Base-by-base conservation (phyloP, 2,888 invertebrate genomes). In the Drosophila mayaguana region DNA sequence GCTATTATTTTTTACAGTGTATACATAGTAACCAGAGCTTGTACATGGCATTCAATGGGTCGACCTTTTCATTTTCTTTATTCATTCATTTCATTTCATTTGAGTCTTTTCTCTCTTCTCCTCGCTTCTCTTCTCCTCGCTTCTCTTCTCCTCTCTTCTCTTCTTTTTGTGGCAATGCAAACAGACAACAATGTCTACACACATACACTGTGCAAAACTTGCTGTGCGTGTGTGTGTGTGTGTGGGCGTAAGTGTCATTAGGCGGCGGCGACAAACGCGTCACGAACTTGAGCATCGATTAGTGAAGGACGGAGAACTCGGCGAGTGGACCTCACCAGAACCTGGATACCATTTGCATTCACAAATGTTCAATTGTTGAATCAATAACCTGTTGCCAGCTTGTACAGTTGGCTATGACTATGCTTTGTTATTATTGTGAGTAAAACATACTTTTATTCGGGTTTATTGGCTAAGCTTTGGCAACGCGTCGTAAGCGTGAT, bases 311-410 rank as follows among this genome's bases (percentile, higher is more conserved):
- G 63, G 63, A 67, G 53, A 64, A 46, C 50, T 9, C 28, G 54
- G n/a, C 54, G 25, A 62, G 40, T 18, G 40, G 51, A 60, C 63
- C 74, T 34, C 42, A 57, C n/a, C 46, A 55, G 66, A 63, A 51
- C 57, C 46, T 55, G 50, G 34, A 6, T 25, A 43, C 20, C 53
- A 67, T 70, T 71, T 81, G 72, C 73, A 80, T 73, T 75, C 60
- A 69, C 57, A 73, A 73, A 50, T 50, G 50, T 53, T 63, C 40
- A 48, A 70, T 42, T 69, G 57, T 48, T 81, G 85, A 85, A 83
- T 87, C 88, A 87, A 83, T 83, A 83, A 83, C 83, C 85, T 83
- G 83, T 83, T 84, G 86, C 81, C 83, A 73, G 48, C 40, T 22
- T 60, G 70, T 62, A 70, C 55, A 77, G 69, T 76, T 76, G 48